Evolutionary conservation across 1,140 invertebrate species (phyloP).

Genomic region (Hetaerina americana): DNA sequence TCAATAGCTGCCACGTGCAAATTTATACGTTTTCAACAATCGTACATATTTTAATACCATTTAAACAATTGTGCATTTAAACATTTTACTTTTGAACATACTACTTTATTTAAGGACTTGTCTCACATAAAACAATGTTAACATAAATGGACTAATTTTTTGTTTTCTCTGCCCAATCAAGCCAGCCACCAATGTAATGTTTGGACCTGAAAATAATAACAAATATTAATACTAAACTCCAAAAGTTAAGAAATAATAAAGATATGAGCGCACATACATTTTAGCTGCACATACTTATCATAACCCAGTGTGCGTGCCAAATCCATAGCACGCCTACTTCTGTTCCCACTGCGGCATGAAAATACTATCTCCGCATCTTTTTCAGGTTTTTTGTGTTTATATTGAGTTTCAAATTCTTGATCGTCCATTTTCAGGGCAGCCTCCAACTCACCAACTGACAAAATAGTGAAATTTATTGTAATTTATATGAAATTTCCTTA

Average conservation of each 20-base stretch:
- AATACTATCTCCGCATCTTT: background rate
- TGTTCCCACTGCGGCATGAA: background rate
- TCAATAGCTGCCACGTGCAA: no score
- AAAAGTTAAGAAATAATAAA: background rate
- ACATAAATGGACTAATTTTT: no score
- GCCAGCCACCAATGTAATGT: background rate
- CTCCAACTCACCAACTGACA: background rate
- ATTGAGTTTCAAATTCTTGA: background rate
- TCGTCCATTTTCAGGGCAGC: background rate
- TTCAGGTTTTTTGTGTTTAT: background rate
- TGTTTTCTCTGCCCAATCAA: background rate
- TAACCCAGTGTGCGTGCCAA: background rate
- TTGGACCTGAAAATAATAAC: background rate
- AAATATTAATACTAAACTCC: background rate
- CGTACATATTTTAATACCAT: no score
- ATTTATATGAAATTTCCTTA: no score
- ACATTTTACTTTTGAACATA: no score
- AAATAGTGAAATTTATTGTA: no score
- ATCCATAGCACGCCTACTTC: background rate
- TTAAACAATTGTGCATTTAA: no score
- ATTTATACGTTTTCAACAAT: no score
- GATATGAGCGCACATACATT: background rate
- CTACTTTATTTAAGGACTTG: no score
- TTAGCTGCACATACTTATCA: background rate
- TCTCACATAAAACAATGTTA: no score